These are phyloP conservation scores for Umimayanthus chanpuru DNA, from an alignment of 92 coral and sea anemone species.

Conservation along the genomic window DNA sequence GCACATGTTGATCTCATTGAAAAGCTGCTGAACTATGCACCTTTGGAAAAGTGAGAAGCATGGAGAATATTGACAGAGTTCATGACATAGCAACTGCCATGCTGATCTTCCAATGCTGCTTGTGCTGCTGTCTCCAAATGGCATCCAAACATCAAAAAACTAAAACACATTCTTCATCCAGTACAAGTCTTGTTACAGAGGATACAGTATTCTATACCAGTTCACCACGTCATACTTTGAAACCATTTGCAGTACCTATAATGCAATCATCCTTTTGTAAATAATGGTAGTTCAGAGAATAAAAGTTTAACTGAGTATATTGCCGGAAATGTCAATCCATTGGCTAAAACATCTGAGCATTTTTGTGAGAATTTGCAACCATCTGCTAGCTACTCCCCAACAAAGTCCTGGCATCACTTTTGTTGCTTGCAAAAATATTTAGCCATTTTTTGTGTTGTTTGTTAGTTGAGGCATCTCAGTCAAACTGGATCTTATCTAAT, in stretches of 20 bases:
- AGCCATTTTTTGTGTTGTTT: too few relatives aligned
- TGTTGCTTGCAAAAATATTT: too few relatives aligned
- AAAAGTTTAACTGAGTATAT: neutral
- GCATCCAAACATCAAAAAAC: neutral
- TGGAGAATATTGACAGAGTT: neutral
- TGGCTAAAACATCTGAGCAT: neutral
- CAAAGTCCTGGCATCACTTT: too few relatives aligned
- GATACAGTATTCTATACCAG: neutral
- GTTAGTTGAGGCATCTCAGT: too few relatives aligned
- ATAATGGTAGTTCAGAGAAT: neutral
- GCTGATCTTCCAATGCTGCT: neutral
- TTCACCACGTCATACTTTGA: neutral
- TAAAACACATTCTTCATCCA: neutral
- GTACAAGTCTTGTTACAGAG: neutral
- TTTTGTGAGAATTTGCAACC: neutral
- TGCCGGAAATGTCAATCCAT: neutral
- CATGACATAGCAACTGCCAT: neutral
- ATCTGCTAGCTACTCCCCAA: neutral
- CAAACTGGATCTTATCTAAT: too few relatives aligned
- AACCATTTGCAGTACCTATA: neutral
- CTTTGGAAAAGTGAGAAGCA: constrained; percentile 73
- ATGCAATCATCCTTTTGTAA: neutral
- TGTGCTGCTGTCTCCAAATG: neutral
- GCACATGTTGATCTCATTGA: constrained; percentile 98
- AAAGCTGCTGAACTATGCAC: constrained; percentile 95